These are phyloP conservation scores for Pachyramphus minor DNA, from an alignment of 2,113 vertebrate species.

Conservation along the genomic window DNA sequence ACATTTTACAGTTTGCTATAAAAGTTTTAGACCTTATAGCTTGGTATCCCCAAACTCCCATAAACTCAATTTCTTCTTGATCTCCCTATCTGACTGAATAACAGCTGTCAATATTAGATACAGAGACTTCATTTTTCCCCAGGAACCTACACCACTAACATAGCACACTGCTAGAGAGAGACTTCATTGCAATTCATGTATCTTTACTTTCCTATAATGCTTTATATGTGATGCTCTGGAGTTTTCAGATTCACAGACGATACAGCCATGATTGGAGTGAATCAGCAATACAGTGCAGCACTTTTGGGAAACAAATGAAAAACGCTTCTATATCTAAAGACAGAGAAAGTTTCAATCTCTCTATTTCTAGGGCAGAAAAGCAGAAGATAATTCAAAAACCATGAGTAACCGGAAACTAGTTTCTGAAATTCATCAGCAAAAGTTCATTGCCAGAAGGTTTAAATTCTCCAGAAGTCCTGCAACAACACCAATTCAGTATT, in stretches of 20 bases:
- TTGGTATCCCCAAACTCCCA: conserved; percentile 75
- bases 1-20: neutral
- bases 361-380: neutral
- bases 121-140: neutral
- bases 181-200: neutral
- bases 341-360: neutral
- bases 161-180: neutral
- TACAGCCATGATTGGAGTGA: neutral
- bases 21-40: conserved; percentile 71
- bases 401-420: neutral
- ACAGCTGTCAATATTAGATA: neutral
- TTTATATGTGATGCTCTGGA: neutral
- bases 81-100: conserved; percentile 52
- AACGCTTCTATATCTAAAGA: neutral
- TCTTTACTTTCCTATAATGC: neutral
- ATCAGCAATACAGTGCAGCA: neutral
- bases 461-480: neutral
- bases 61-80: conserved; percentile 69
- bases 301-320: neutral
- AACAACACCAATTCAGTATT: neutral
- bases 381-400: neutral
- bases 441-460: neutral
- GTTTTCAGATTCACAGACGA: neutral
- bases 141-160: neutral
- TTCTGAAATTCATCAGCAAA: neutral